Base-by-base conservation (phyloP, 2,113 vertebrate species). In the Pitta sordida region DNA sequence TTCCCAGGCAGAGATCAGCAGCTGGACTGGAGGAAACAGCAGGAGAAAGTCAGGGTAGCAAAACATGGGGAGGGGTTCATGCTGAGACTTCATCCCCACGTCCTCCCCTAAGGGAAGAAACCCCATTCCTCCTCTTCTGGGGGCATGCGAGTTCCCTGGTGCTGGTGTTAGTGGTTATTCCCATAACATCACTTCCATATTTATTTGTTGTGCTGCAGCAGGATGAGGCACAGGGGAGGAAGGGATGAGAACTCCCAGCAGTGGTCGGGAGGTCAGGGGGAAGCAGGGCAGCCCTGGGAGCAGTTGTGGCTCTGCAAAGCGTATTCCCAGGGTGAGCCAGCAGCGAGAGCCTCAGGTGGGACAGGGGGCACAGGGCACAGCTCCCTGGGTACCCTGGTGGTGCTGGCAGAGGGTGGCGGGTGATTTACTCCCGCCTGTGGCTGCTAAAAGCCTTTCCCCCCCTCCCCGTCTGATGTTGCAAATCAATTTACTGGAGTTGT, bases 261-360 rank as follows among this genome's bases (percentile, higher is more conserved):
- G 90, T 0, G 49, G 46, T 32, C 22, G 11, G 23, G 83, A 59
- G 88, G 86, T 75, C 18, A 48, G 55, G 0, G 4, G 59, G 59
- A 19, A 4, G n/a, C 62, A n/a, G 4, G 0, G 12, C 29, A 9
- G 46, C 62, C 17, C 2, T 22, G 2, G 2, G 49, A 9, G 36
- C 68, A 14, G 63, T 0, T 0, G 3, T 70, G 49, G 84, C 77
- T 68, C 34, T 26, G 71, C 59, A 7, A 56, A 34, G 68, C 9
- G 0, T 3, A 1, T 51, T 34, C 23, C 49, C 36, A 0, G 34
- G 9, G 18, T 0, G 32, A 17, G 1, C 5, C 34, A 41, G 80
- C 55, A 39, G 56, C 68, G 41, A 0, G 6, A 8, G 77, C 71
- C 49, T 51, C 65, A 0, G 52, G n/a, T 52, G 73, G 73, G 49